Evolutionary conservation across 1,140 invertebrate genomes (phyloP), one percentile per base, ranked within the genome.

Genomic region (Sinonovacula constricta): DNA sequence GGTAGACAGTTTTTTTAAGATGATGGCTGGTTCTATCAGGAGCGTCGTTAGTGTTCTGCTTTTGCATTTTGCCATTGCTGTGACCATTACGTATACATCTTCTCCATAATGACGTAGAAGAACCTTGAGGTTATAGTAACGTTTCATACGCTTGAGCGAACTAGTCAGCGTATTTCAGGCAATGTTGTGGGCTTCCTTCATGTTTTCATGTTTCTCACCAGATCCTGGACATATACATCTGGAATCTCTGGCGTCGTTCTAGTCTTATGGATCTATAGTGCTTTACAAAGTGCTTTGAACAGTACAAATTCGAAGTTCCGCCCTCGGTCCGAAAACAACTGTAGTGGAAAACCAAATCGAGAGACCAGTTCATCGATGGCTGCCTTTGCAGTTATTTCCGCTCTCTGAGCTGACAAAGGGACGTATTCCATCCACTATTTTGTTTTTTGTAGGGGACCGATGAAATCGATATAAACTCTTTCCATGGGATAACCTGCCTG

Each of bases 391-490:
- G 56, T 57, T 7, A 57, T 30, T 24, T 57, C 56, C 12, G 56
- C 56, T 30, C 5, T 26, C 24, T 57, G 22, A 1, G 26, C 12
- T 4, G 56, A 18, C 56, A 26, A 18, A 28, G 56, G 14, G 14
- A 57, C 24, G 31, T 30, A 57, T 24, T 57, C 56, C 2, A 57
- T 30, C 56, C 56, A 57, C 26, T 57, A n/a, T n/a, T n/a, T n/a
- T n/a, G n/a, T n/a, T n/a, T n/a, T n/a, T n/a, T n/a, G n/a, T n/a
- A n/a, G n/a, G n/a, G n/a, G n/a, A n/a, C n/a, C n/a, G n/a, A n/a
- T n/a, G n/a, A n/a, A n/a, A n/a, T n/a, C n/a, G n/a, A n/a, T n/a
- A n/a, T n/a, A n/a, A n/a, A n/a, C n/a, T n/a, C n/a, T n/a, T n/a
- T n/a, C n/a, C n/a, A n/a, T n/a, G n/a, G n/a, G n/a, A n/a, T n/a